Conservation (phyloP, 2,797 vertebrate species). For the Melanotaenia parkinsoni region DNA sequence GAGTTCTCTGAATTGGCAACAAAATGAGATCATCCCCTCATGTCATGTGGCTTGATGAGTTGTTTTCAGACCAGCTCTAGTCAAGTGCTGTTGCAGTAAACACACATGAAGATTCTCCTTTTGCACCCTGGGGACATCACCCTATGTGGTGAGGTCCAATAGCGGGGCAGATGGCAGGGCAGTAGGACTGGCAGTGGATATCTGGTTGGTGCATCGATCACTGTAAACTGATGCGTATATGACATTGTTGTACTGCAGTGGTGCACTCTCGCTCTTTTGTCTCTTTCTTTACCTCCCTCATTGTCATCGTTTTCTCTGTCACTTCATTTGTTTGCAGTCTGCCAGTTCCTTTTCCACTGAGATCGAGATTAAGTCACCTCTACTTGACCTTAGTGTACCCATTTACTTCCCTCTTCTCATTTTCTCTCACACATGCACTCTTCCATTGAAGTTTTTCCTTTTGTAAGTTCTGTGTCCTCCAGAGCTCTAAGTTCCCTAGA, state of each 20-base stretch:
- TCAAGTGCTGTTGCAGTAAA: slow-evolving; percentile 11
- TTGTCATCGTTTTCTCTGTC: slow-evolving; percentile 19
- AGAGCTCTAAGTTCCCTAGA: slow-evolving; percentile 58
- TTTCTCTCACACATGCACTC: slow-evolving; percentile 26
- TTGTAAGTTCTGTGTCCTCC: slow-evolving; percentile 63
- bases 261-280: slow-evolving; percentile 34
- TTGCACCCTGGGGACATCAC: slow-evolving; percentile 40
- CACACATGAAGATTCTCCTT: slow-evolving; percentile 9
- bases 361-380: slow-evolving; percentile 20
- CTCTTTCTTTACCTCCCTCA: slow-evolving; percentile 11
- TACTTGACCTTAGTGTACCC: slow-evolving; percentile 26
- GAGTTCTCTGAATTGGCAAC: background rate
- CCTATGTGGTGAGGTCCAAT: slow-evolving; percentile 44
- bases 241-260: slow-evolving; percentile 67
- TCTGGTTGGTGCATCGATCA: slow-evolving; percentile 69
- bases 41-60: slow-evolving; percentile 20
- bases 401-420: slow-evolving; percentile 19
- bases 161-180: slow-evolving; percentile 49
- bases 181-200: slow-evolving; percentile 27
- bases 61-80: slow-evolving; percentile 10
- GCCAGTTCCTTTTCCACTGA: slow-evolving; percentile 3
- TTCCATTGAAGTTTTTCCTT: slow-evolving; percentile 53
- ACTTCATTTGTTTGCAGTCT: slow-evolving; percentile 18
- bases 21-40: slow-evolving; percentile 6
- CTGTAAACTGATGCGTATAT: slow-evolving; percentile 73